Base-by-base conservation (phyloP, 2,797 vertebrate genomes). In the Notoglanidium macrostoma region DNA sequence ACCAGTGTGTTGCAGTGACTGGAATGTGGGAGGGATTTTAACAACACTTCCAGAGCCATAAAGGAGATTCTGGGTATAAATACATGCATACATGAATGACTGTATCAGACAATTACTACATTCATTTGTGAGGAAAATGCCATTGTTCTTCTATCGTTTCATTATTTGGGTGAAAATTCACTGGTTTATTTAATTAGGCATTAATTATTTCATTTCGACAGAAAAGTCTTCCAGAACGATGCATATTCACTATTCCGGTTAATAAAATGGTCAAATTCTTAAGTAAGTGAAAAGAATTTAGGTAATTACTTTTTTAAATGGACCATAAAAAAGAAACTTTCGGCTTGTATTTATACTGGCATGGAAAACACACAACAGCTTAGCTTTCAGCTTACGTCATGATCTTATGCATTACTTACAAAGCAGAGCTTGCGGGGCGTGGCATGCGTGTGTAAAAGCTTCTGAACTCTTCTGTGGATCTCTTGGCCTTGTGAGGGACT, bases 381-480 rank as follows among this genome's bases (percentile, higher is more conserved):
- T 26, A 23, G 2, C 32, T n/a, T 40, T 35, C 7, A 81, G 35
- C 35, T 81, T 9, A 61, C 12, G 5, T 44, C 12, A 5, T 15
- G 35, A 61, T 61, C 35, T 9, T 81, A n/a, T 29, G 7, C 10
- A 12, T 32, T 88, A 93, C 92, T 93, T 91, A 96, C 96, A 93
- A 95, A 92, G 0, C 84, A 54, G 5, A 95, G 93, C 88, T 89
- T 94, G 92, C 92, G 92, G 88, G 92, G 95, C 83, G 95, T 91
- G 90, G 95, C 94, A 92, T 98, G 97, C 21, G 96, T 97, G 93
- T 94, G 96, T 89, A 99, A 95, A 92, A 99, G 95, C 91, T 93
- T 97, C 95, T 97, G 96, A 89, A 99, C 97, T 90, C 98, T 92
- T 55, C 94, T 94, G 92, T 99, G 98, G 92, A 99, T 99, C 93